These are phyloP conservation scores for Ailurus styani DNA, from an alignment of 2,113 vertebrate genomes.

Conservation along the genomic window DNA sequence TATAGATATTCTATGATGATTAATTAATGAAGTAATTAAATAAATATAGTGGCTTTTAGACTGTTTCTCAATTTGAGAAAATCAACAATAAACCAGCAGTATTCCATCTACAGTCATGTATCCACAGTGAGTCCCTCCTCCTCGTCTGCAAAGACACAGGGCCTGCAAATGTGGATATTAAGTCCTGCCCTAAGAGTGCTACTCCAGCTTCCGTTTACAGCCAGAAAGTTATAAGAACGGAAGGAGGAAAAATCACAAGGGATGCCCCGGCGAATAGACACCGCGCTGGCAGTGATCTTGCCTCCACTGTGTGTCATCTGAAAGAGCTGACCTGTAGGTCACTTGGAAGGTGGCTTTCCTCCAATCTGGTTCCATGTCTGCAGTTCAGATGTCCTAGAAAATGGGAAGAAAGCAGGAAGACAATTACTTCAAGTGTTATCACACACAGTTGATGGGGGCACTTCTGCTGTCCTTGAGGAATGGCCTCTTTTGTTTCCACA, in stretches of 20 bases:
- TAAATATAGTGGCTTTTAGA: background rate
- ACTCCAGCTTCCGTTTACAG: background rate
- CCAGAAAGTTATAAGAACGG: background rate
- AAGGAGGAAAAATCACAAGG: background rate
- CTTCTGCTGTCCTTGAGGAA: background rate
- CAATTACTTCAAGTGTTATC: background rate
- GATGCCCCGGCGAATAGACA: background rate
- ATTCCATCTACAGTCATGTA: background rate
- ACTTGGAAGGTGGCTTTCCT: background rate
- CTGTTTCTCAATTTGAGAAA: background rate
- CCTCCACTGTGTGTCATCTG: background rate
- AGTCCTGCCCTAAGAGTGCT: background rate
- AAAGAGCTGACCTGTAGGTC: background rate
- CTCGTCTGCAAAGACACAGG: background rate
- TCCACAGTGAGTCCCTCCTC: no score
- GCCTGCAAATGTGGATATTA: background rate
- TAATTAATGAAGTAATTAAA: background rate
- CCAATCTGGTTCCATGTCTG: background rate
- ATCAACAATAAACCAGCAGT: background rate
- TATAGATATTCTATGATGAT: background rate
- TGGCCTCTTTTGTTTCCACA: slow-evolving; percentile 20
- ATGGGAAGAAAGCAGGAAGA: background rate
- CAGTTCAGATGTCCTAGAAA: slow-evolving; percentile 10
- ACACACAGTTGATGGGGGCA: background rate
- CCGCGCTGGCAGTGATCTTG: background rate